A percentile compares a stretch with the other conserved stretches of the same genome.
Conservation (phyloP, 2,797 vertebrate genomes). For the Tarsius wallacei region DNA sequence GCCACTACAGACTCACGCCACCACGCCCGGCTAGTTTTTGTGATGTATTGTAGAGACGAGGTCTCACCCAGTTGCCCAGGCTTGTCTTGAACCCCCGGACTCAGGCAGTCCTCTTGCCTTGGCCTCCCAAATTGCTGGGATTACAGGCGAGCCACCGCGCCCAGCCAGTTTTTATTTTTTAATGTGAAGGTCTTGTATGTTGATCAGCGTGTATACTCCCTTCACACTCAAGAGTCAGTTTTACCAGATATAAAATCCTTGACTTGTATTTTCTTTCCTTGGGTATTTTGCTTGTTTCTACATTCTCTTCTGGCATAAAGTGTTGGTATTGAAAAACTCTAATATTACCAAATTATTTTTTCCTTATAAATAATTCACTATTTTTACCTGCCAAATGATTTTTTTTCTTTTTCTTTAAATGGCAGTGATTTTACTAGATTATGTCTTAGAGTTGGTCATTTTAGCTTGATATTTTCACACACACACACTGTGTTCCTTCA, state of each 20-base stretch:
- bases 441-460: neutral
- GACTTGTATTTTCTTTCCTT: conserved; percentile 10
- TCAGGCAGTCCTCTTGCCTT: too few species aligned
- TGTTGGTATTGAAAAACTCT: neutral
- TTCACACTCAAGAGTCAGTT: neutral
- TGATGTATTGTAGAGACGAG: too few species aligned
- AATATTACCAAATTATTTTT: neutral
- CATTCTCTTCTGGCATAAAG: conserved; percentile 34
- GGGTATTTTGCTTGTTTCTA: conserved; percentile 23
- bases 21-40: too few species aligned
- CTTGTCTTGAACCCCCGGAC: too few species aligned
- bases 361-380: neutral
- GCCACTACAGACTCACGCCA: too few species aligned
- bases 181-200: conserved; percentile 15
- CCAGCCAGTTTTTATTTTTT: conserved; percentile 24
- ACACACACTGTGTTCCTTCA: neutral
- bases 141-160: too few species aligned
- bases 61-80: too few species aligned
- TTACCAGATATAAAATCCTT: conserved; percentile 43
- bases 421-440: neutral
- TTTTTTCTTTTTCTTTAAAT: conserved; percentile 39
- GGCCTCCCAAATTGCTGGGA: too few species aligned
- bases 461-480: neutral
- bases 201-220: neutral
- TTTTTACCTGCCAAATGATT: neutral